Conservation (phyloP, 2,888 invertebrate genomes). For the Cyclophora albipunctata region DNA sequence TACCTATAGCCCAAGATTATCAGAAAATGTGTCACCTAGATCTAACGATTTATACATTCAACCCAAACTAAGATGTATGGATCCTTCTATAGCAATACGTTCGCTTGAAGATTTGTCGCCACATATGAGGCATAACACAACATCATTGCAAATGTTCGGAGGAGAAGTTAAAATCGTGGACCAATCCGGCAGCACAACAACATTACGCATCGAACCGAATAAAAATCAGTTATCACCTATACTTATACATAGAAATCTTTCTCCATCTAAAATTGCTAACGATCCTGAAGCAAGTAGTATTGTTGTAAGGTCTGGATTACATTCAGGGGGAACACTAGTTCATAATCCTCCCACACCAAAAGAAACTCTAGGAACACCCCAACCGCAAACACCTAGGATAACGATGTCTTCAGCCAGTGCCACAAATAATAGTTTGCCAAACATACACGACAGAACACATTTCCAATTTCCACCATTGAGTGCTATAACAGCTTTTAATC, state of each 20-base stretch:
- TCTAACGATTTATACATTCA: constrained; percentile 61
- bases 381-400: constrained; percentile 73
- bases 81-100: constrained; percentile 62
- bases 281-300: constrained; percentile 78
- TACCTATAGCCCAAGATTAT: constrained; percentile 53
- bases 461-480: constrained; percentile 81
- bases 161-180: constrained; percentile 86
- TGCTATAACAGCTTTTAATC: constrained; percentile 82
- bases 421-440: constrained; percentile 52
- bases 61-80: constrained; percentile 67
- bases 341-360: constrained; percentile 76
- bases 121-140: constrained; percentile 71
- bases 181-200: constrained; percentile 80
- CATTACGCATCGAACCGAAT: constrained; percentile 80
- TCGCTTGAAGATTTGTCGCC: constrained; percentile 76
- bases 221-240: constrained; percentile 75
- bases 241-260: constrained; percentile 63
- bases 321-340: constrained; percentile 88
- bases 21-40: constrained; percentile 60
- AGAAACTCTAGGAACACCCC: constrained; percentile 52
- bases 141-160: constrained; percentile 81
- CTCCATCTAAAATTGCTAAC: constrained; percentile 56
- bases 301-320: constrained; percentile 86
- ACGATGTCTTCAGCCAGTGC: constrained; percentile 68
- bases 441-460: constrained; percentile 66